Evolutionary conservation across 2,797 vertebrate genomes (phyloP).

Genomic region (Cuniculus paca): DNA sequence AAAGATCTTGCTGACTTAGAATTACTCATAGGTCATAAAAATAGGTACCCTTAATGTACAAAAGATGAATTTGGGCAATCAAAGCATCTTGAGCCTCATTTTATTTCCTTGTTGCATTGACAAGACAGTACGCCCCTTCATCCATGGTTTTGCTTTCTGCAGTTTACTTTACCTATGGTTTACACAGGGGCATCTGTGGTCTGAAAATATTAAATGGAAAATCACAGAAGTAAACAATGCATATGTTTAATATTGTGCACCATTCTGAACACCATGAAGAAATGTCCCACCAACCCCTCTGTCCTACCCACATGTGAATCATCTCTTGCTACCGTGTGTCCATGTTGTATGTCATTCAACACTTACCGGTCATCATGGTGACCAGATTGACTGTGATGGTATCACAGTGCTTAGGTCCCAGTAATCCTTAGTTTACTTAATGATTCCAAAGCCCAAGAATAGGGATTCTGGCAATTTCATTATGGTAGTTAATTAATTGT

Average conservation of each 20-base stretch:
- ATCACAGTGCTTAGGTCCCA: neutral
- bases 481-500: neutral
- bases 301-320: neutral
- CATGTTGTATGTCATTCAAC: neutral
- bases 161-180: neutral
- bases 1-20: neutral
- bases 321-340: neutral
- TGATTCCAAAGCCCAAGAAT: neutral
- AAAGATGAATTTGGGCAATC: neutral
- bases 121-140: too few relatives aligned
- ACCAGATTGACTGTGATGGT: neutral
- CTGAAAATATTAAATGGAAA: neutral
- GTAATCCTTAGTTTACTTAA: neutral
- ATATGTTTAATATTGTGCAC: neutral
- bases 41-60: neutral
- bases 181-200: neutral
- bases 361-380: neutral
- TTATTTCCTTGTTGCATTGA: neutral
- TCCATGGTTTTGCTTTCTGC: neutral
- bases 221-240: neutral
- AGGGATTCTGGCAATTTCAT: neutral
- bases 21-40: neutral
- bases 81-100: neutral
- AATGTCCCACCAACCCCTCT: neutral
- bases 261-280: neutral